Evolutionary conservation across 2,888 invertebrate genomes (phyloP).

Genomic region (Cantharis rustica): DNA sequence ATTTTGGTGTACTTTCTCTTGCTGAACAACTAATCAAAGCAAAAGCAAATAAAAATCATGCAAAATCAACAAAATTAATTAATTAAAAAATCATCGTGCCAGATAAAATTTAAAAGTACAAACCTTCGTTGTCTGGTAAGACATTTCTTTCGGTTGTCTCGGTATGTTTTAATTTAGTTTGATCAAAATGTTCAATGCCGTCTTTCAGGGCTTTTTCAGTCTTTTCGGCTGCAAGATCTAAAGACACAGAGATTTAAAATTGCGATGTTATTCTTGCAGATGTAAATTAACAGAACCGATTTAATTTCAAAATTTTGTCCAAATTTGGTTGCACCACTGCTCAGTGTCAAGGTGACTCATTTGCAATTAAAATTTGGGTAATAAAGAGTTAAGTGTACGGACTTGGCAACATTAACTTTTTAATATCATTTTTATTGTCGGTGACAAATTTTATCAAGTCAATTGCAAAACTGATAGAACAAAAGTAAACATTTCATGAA

Average conservation of each 20-base stretch:
- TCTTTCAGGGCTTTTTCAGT: slow-evolving; percentile 82
- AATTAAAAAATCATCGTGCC: background rate
- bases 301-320: background rate
- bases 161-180: slow-evolving; percentile 83
- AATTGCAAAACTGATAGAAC: background rate
- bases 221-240: slow-evolving; percentile 89
- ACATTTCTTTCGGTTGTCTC: slow-evolving; percentile 93
- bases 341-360: background rate
- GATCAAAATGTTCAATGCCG: slow-evolving; percentile 85
- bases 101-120: slow-evolving; percentile 8
- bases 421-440: background rate
- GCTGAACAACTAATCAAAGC: slow-evolving; percentile 65
- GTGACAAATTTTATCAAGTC: background rate
- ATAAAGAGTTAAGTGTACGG: background rate
- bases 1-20: slow-evolving; percentile 75
- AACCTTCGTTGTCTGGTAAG: slow-evolving; percentile 93
- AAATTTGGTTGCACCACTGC: background rate
- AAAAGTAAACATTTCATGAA: background rate
- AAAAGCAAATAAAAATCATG: slow-evolving; percentile 35
- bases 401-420: background rate
- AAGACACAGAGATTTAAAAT: slow-evolving; percentile 43
- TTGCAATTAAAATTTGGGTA: background rate
- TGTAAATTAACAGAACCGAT: no score
- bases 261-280: no score
- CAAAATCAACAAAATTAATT: slow-evolving; percentile 10